Evolutionary conservation across 2,888 invertebrate species (phyloP), one percentile per base, ranked within the genome.

Genomic region (Zaprionus bogoriensis): DNA sequence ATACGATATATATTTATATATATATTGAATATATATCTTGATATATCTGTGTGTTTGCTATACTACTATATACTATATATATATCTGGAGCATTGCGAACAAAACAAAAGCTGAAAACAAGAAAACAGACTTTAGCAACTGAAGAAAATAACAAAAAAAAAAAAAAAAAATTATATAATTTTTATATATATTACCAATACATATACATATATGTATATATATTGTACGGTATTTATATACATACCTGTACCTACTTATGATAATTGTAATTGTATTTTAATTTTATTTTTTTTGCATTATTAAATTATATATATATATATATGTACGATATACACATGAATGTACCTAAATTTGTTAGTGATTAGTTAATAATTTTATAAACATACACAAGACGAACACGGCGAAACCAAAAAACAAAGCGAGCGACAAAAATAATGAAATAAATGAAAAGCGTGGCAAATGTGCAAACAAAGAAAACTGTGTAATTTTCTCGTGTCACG

Each of bases 121-220:
- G 53, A 45, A 61, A 65, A 76, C 82, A 81, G 85, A 84, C 85
- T 82, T 84, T 51, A 74, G 20, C 30, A 30, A 27, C 25, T 17
- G 25, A 3, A 20, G 12, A 23, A 23, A 38, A 38, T 23, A 17
- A 19, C 17, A 39, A 39, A 39, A 48, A 51, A 52, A 52, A 52
- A 27, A 50, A 36, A 50, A 48, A 52, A 30, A 57, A 32, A 65
- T 78, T 42, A 55, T 63, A 57, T 59, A 62, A 62, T 59, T 42
- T 66, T 47, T 30, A 51, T 36, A 30, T 30, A 39, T 62, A 57
- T 51, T 63, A 78, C 51, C 67, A 60, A 58, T 42, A 57, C 28
- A 61, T 41, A 52, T 41, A 48, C 42, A 54, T 23, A 47, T 50
- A 36, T 36, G 38, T 53, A 69, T 14, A 52, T 52, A 48, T 17